A percentile compares a stretch with the other conserved stretches of the same genome.
phyloP scores from a whole-genome alignment of 2,888 invertebrate species.

The Chymomyza amoena region DNA sequence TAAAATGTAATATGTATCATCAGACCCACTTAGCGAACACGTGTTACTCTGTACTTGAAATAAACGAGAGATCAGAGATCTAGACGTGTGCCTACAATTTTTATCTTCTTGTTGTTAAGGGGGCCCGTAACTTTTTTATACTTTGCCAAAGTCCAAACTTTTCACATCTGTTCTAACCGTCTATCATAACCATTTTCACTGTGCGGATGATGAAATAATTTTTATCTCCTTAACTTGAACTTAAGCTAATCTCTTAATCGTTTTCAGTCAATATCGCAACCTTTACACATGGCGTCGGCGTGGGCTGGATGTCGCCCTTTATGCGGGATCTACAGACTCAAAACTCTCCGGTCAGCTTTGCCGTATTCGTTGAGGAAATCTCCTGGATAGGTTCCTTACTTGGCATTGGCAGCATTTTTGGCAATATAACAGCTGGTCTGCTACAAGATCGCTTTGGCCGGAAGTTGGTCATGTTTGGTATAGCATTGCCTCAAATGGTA shows the following conservation, averaged over 20 bases:
- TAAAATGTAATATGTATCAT: too few species aligned
- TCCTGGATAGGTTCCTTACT: slow-evolving; percentile 70
- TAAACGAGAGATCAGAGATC: too few species aligned
- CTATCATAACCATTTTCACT: too few species aligned
- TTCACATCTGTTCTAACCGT: too few species aligned
- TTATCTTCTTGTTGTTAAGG: too few species aligned
- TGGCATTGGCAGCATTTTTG: slow-evolving; percentile 64
- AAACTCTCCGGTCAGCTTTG: slow-evolving; percentile 45
- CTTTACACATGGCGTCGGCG: slow-evolving; percentile 67
- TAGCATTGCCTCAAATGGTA: slow-evolving; percentile 63
- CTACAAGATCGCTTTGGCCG: slow-evolving; percentile 62
- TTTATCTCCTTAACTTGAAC: background rate
- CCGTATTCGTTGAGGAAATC: slow-evolving; percentile 46
- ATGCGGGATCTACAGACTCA: slow-evolving; percentile 58
- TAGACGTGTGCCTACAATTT: too few species aligned
- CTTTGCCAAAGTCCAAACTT: too few species aligned
- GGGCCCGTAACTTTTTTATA: too few species aligned
- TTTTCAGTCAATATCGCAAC: slow-evolving; percentile 65
- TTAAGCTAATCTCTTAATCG: background rate
- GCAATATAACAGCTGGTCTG: slow-evolving; percentile 61
- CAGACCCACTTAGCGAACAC: too few species aligned
- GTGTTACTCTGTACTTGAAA: too few species aligned
- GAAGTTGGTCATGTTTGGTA: slow-evolving; percentile 49
- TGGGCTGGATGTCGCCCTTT: slow-evolving; percentile 72
- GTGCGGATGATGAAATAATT: background rate